These are phyloP conservation scores for Pseudocheirus occidentalis DNA, from an alignment of 2,797 vertebrate genomes.

Conservation along the genomic window DNA sequence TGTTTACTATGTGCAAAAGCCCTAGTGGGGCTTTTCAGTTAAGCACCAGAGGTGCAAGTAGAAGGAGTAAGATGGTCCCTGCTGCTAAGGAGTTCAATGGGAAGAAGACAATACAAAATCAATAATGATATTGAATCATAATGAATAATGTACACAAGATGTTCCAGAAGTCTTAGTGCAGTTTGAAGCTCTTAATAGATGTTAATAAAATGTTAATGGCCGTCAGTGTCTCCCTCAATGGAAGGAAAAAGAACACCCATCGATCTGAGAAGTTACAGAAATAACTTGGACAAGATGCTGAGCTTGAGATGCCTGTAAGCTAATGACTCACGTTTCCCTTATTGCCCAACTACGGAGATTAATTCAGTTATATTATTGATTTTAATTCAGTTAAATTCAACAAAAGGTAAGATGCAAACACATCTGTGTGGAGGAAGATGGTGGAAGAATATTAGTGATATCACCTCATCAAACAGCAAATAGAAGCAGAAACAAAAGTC, in stretches of 20 bases:
- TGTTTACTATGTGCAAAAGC: neutral
- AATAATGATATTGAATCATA: neutral
- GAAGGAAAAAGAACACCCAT: neutral
- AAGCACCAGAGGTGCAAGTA: neutral
- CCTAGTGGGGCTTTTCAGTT: neutral
- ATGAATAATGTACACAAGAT: neutral
- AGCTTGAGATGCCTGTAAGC: neutral
- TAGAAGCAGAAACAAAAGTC: neutral
- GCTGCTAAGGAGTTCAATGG: neutral
- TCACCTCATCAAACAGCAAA: neutral
- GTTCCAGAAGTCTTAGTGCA: neutral
- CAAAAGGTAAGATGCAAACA: neutral
- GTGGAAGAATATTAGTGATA: neutral
- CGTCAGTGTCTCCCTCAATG: neutral
- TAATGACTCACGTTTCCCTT: neutral
- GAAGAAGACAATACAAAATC: neutral
- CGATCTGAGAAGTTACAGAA: neutral
- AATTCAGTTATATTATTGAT: neutral
- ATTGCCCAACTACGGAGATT: neutral
- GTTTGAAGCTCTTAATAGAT: neutral
- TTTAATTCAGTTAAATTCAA: neutral
- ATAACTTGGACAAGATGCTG: neutral
- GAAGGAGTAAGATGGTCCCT: neutral
- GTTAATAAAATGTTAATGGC: neutral
- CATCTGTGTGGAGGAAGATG: neutral